Conservation (phyloP, 1,140 invertebrate species). For the Macrocentrus cingulum region DNA sequence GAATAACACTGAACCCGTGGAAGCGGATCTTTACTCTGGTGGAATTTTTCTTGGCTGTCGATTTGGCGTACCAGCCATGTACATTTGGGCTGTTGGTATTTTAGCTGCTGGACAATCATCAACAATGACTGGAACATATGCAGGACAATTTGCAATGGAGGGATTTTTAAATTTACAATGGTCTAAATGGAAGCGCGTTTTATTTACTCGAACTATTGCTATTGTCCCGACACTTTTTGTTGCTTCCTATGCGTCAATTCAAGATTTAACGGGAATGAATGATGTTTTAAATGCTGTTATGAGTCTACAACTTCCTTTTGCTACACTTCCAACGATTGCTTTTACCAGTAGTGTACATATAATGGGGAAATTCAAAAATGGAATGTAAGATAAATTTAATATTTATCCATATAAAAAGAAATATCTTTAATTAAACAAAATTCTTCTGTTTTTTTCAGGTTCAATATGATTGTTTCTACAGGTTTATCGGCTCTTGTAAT, state of each 20-base stretch:
- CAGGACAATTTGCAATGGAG: conserved; percentile 79
- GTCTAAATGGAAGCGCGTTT: conserved; percentile 85
- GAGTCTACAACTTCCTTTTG: conserved; percentile 82
- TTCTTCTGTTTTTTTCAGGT: conserved; percentile 64
- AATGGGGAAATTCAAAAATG: conserved; percentile 84
- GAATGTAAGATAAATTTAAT: conserved; percentile 56
- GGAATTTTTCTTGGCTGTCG: conserved; percentile 83
- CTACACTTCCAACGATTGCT: conserved; percentile 83
- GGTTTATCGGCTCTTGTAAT: conserved; percentile 73
- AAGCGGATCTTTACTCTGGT: conserved; percentile 80
- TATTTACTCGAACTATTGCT: conserved; percentile 84
- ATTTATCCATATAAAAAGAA: conserved; percentile 15
- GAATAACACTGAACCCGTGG: conserved; percentile 62
- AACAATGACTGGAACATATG: conserved; percentile 84
- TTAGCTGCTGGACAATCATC: conserved; percentile 88
- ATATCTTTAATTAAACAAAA: too few species aligned
- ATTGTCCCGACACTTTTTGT: conserved; percentile 87
- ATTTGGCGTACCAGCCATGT: conserved; percentile 79
- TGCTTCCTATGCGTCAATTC: conserved; percentile 73
- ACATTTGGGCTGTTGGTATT: conserved; percentile 90
- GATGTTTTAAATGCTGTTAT: conserved; percentile 90
- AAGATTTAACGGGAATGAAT: conserved; percentile 81
- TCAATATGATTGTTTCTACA: conserved; percentile 70
- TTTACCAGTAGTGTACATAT: conserved; percentile 80
- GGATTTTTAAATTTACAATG: conserved; percentile 88